Evolutionary conservation across 2,797 vertebrate species (phyloP).

Genomic region (Taenioides sp.): DNA sequence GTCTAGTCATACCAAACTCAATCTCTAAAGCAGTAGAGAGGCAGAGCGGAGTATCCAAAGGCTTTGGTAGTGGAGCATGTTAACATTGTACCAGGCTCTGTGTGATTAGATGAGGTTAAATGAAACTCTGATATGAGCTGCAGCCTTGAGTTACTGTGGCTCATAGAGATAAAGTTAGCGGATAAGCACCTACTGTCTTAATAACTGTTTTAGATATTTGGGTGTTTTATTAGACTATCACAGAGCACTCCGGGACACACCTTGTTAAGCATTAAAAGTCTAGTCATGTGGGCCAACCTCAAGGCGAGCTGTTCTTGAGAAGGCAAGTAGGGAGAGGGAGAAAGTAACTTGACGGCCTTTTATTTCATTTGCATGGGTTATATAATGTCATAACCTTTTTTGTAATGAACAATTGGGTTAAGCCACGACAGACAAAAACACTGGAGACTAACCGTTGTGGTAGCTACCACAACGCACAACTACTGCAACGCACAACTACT

Average conservation of each 20-base stretch:
- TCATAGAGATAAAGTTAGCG: conserved; percentile 42
- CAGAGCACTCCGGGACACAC: conserved; percentile 22
- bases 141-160: conserved; percentile 45
- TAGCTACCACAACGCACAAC: too few species aligned
- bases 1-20: not conserved
- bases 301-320: conserved; percentile 5
- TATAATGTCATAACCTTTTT: not conserved
- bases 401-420: conserved; percentile 1
- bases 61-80: conserved; percentile 17
- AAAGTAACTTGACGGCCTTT: not conserved
- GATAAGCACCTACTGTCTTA: conserved; percentile 38
- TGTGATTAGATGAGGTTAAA: conserved; percentile 41
- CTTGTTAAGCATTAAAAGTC: conserved; percentile 18
- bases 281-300: not conserved
- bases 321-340: not conserved
- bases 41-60: conserved; percentile 14
- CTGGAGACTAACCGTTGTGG: not conserved
- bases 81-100: conserved; percentile 27
- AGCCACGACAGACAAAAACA: not conserved
- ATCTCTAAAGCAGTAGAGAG: not conserved
- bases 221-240: conserved; percentile 25
- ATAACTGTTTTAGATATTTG: conserved; percentile 34
- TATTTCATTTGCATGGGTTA: not conserved
- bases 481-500: too few species aligned
- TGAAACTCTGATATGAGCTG: conserved; percentile 44